Conservation (phyloP, 2,888 invertebrate species). For the Caradrina clavipalpis region DNA sequence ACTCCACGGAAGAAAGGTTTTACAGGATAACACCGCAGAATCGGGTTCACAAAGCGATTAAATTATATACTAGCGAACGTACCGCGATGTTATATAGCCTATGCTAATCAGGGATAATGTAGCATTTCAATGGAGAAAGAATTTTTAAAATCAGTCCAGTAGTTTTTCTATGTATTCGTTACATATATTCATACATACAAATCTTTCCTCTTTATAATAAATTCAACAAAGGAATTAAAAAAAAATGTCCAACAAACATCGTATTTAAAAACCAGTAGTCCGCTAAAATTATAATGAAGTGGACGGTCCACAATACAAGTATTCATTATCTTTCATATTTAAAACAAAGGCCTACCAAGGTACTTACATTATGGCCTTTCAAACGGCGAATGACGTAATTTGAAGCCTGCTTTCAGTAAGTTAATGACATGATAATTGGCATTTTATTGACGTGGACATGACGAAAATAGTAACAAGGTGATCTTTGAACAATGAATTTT, state of each 20-base stretch:
- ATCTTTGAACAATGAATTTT: slow-evolving; percentile 20
- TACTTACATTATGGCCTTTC: slow-evolving; percentile 10
- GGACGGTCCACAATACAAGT: slow-evolving; percentile 15
- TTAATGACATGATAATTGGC: slow-evolving; percentile 43
- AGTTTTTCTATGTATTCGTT: no score
- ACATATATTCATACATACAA: no score
- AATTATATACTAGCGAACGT: no score
- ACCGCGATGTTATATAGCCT: no score
- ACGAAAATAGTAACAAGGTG: slow-evolving; percentile 21
- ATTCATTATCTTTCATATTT: slow-evolving; percentile 39
- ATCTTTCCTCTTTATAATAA: no score
- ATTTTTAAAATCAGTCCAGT: no score
- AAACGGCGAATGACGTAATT: slow-evolving; percentile 28
- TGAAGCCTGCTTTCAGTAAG: slow-evolving; percentile 16
- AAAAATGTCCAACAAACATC: neutral
- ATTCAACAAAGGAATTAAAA: neutral
- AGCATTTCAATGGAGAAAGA: no score
- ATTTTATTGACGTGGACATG: slow-evolving; percentile 23
- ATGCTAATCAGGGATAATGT: no score
- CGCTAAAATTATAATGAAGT: neutral
- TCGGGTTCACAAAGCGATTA: no score
- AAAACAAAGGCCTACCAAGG: slow-evolving; percentile 28
- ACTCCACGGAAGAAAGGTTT: no score
- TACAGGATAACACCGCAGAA: no score
- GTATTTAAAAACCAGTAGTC: slow-evolving; percentile 1